Evolutionary conservation across 2,113 vertebrate genomes (phyloP).

Genomic region (Pluvianellus socialis): DNA sequence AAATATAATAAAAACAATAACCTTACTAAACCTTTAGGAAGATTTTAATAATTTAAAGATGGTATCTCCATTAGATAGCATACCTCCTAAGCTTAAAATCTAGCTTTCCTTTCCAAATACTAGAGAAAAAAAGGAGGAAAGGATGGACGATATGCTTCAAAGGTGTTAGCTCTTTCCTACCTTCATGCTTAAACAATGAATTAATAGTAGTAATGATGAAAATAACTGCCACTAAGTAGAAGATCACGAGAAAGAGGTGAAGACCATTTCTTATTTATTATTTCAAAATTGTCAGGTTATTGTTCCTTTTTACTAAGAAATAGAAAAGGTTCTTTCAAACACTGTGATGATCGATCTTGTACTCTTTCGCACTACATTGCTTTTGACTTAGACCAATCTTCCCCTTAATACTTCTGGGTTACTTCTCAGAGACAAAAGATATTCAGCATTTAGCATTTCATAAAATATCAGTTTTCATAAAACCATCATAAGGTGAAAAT

Average conservation of each 20-base stretch:
- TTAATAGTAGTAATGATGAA: background rate
- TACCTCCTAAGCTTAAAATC: background rate
- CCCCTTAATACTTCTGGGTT: background rate
- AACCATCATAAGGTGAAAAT: background rate
- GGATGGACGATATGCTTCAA: background rate
- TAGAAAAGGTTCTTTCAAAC: background rate
- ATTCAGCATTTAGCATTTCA: background rate
- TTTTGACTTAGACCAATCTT: background rate
- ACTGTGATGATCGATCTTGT: background rate
- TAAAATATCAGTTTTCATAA: background rate
- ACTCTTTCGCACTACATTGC: background rate
- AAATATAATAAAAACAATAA: background rate
- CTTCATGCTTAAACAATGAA: background rate
- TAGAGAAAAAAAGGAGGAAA: background rate
- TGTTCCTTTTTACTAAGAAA: background rate
- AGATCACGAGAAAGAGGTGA: background rate
- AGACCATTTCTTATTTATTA: background rate
- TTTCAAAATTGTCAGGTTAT: background rate
- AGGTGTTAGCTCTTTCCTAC: background rate
- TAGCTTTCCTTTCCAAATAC: background rate
- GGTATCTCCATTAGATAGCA: background rate
- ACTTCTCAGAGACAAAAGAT: background rate
- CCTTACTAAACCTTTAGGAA: background rate
- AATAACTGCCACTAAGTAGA: background rate
- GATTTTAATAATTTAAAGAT: background rate